Conservation (phyloP, 2,113 vertebrate species). For the Macrotus californicus region DNA sequence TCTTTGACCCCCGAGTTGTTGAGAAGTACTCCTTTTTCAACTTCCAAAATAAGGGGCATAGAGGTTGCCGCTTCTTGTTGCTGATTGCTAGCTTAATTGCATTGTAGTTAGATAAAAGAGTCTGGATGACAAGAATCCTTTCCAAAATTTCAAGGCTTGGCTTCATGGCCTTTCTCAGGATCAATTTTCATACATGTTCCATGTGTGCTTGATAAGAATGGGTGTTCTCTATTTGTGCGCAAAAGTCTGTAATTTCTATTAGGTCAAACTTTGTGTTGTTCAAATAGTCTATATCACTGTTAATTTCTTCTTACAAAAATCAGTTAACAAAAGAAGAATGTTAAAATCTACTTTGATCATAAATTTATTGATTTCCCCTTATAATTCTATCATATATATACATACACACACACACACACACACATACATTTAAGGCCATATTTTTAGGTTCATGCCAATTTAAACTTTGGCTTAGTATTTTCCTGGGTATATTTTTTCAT, state of each 20-base stretch:
- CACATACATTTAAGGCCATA: not conserved
- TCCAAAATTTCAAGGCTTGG: not conserved
- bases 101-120: not conserved
- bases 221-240: not conserved
- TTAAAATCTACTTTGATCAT: not conserved
- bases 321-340: not conserved
- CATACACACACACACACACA: not conserved
- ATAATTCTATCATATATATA: not conserved
- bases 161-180: not conserved
- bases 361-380: not conserved
- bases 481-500: not conserved
- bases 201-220: not conserved
- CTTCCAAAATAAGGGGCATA: not conserved
- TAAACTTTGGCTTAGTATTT: constrained; percentile 17
- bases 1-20: not conserved
- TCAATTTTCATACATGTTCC: not conserved
- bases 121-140: not conserved
- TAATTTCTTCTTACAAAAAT: not conserved
- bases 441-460: not conserved
- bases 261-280: not conserved
- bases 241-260: not conserved
- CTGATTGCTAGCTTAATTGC: not conserved
- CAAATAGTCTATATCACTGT: not conserved
- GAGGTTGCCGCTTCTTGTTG: not conserved
- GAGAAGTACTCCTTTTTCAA: not conserved